phyloP scores from a whole-genome alignment of 35 echinoderm and acorn worm genomes.

The Amphiura filiformis region DNA sequence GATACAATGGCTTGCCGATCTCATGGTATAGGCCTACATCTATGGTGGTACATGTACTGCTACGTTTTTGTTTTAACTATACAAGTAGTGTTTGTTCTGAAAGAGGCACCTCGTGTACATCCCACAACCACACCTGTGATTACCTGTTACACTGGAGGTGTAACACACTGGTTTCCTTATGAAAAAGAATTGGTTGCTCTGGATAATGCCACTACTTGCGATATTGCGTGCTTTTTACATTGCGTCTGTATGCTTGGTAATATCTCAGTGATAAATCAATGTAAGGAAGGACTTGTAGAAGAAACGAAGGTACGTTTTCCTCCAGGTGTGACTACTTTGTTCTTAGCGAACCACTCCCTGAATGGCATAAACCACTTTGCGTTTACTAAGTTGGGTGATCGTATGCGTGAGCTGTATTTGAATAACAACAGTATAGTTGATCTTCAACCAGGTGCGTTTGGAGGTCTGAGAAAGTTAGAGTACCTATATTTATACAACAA shows the following conservation, averaged over 20 bases:
- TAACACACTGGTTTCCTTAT: no score
- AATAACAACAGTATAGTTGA: background rate
- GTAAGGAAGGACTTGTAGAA: background rate
- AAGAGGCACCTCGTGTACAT: no score
- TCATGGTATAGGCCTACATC: no score
- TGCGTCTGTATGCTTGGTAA: background rate
- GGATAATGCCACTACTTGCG: background rate
- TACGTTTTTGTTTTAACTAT: no score
- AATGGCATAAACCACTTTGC: background rate
- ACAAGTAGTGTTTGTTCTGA: no score
- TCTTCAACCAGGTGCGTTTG: constrained; percentile 3
- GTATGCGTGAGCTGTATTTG: background rate
- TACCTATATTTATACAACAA: background rate
- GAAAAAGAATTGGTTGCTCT: no score
- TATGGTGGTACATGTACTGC: no score
- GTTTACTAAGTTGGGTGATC: background rate
- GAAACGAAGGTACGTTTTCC: background rate
- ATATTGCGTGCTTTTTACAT: background rate
- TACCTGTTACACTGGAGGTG: no score
- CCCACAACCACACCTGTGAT: no score
- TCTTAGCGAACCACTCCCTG: background rate
- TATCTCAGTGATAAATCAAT: background rate
- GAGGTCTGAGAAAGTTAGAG: background rate
- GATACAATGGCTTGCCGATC: no score
- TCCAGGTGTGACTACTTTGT: background rate